Evolutionary conservation across 2,113 vertebrate genomes (phyloP).

Genomic region (Phasianus colchicus): DNA sequence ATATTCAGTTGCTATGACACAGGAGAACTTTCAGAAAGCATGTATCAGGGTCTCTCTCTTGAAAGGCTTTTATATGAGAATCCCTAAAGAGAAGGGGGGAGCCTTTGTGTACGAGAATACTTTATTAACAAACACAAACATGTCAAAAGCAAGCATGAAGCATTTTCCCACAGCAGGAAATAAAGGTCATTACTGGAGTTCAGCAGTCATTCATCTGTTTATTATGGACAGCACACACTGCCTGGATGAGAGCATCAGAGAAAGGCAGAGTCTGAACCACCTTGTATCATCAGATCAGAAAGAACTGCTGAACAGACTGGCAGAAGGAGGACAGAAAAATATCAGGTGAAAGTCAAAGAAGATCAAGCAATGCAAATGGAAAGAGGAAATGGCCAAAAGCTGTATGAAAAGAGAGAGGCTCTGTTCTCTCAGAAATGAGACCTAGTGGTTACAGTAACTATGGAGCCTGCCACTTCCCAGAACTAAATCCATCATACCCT

Average conservation of each 20-base stretch:
- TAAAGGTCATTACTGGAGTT: not conserved
- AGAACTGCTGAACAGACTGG: not conserved
- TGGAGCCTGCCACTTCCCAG: not conserved
- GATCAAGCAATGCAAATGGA: accelerated
- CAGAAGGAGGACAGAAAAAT: not conserved
- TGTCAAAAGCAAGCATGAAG: not conserved
- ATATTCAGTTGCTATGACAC: not conserved
- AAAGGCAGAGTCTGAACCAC: not conserved
- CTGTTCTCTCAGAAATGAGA: not conserved
- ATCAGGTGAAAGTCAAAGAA: not conserved
- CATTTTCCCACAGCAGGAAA: not conserved
- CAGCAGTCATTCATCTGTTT: not conserved
- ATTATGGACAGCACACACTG: not conserved
- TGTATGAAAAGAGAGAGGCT: not conserved
- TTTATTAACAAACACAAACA: not conserved
- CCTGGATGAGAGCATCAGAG: not conserved
- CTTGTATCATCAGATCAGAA: not conserved
- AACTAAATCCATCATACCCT: accelerated
- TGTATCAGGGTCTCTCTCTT: not conserved
- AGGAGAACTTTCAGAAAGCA: not conserved
- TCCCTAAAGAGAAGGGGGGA: not conserved
- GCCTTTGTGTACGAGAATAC: not conserved
- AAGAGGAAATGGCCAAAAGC: not conserved
- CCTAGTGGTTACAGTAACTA: not conserved
- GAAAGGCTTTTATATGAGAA: not conserved